phyloP scores from a whole-genome alignment of 2,888 invertebrate species.

The Cephonodes hylas region DNA sequence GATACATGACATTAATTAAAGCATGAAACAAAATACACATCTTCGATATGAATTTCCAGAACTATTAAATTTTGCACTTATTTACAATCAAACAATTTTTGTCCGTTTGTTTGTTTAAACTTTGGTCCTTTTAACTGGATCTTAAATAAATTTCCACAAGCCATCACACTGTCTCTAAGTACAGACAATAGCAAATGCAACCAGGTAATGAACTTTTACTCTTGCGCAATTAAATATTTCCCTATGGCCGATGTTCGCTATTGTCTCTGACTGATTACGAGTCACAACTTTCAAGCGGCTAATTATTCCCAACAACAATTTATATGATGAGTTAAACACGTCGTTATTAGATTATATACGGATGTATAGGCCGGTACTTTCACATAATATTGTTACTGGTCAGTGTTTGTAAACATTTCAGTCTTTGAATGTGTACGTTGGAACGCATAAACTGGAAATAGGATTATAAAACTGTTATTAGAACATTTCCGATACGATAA shows the following conservation, averaged over 20 bases:
- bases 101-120: no score
- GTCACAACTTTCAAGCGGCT: background rate
- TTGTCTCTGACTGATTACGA: constrained; percentile 32
- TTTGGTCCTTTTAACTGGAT: background rate
- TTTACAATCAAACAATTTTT: no score
- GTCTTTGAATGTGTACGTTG: background rate
- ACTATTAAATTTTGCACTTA: no score
- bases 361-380: constrained; percentile 36
- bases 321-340: background rate
- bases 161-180: background rate
- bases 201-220: constrained; percentile 42
- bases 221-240: constrained; percentile 45
- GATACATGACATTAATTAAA: background rate
- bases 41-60: no score
- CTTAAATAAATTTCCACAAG: background rate
- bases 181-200: background rate
- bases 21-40: background rate
- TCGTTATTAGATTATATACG: background rate
- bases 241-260: constrained; percentile 28
- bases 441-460: background rate
- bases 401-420: constrained; percentile 39
- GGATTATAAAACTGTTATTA: background rate
- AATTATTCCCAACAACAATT: background rate
- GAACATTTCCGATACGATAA: background rate
- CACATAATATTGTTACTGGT: constrained; percentile 34